phyloP scores from a whole-genome alignment of 1,140 invertebrate genomes.

The Zaprionus nigranus region DNA sequence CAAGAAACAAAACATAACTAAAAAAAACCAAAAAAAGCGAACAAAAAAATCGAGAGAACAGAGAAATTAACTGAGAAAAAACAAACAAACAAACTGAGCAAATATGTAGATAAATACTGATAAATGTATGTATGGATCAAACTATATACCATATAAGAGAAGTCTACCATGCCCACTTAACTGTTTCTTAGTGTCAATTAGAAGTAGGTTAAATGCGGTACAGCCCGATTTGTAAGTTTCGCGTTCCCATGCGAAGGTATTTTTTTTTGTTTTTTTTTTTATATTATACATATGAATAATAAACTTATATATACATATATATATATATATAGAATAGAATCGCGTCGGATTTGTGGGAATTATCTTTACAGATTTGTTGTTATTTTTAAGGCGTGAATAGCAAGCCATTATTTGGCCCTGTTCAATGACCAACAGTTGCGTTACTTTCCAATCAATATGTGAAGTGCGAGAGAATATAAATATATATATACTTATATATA shows the following conservation, averaged over 20 bases:
- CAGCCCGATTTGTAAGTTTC: constrained; percentile 1
- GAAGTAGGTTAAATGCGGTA: constrained; percentile 31
- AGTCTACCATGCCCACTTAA: constrained; percentile 33
- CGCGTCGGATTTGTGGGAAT: constrained; percentile 9
- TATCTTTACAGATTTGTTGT: not conserved
- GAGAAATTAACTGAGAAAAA: constrained; percentile 5
- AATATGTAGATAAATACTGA: constrained; percentile 37
- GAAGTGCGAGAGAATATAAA: not conserved
- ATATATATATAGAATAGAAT: not conserved
- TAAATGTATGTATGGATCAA: constrained; percentile 21
- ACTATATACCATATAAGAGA: constrained; percentile 26
- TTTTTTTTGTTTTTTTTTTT: constrained; percentile 1
- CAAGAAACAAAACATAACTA: constrained; percentile 9
- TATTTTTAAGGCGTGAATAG: not conserved
- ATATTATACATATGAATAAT: not conserved
- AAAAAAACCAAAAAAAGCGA: not conserved
- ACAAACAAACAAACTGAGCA: constrained; percentile 16
- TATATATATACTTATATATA: not conserved
- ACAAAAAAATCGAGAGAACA: not conserved
- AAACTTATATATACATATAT: not conserved
- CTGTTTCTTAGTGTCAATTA: constrained; percentile 54
- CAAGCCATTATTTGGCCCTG: constrained; percentile 1
- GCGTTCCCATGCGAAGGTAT: not conserved
- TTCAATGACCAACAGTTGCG: not conserved
- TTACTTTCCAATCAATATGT: constrained; percentile 6